phyloP scores from a whole-genome alignment of 2,797 vertebrate genomes.

The Psittacula derbiana region DNA sequence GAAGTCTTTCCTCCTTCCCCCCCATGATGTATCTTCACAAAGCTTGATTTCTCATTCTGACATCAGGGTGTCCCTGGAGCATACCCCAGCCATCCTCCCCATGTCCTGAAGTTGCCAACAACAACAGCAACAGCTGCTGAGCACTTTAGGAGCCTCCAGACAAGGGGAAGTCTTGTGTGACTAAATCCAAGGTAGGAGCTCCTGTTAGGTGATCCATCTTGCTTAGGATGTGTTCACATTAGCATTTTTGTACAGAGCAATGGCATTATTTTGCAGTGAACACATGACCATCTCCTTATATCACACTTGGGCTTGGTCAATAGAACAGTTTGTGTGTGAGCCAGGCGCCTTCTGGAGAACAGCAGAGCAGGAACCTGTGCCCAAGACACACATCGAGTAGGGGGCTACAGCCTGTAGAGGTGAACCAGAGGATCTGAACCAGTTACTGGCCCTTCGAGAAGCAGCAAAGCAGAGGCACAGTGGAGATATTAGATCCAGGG shows the following conservation, averaged over 20 bases:
- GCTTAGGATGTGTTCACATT: neutral
- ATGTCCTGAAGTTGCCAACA: neutral
- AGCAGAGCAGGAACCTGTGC: neutral
- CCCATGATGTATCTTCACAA: neutral
- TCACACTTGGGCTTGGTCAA: accelerated
- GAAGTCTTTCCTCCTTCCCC: neutral
- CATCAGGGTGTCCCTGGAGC: neutral
- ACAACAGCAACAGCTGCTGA: neutral
- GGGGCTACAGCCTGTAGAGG: accelerated
- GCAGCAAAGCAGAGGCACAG: neutral
- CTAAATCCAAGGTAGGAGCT: neutral
- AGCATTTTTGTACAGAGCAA: neutral
- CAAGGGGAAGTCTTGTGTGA: neutral
- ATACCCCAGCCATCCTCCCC: neutral
- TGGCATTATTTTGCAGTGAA: neutral
- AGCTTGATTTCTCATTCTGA: neutral
- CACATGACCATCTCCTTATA: neutral
- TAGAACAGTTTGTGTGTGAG: neutral
- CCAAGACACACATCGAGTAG: neutral
- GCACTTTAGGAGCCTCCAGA: accelerated
- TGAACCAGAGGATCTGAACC: neutral
- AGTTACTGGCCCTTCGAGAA: neutral
- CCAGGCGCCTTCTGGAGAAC: neutral
- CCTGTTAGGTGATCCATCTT: neutral
- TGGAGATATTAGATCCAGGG: neutral